Percentiles rank a stretch among this genome's conserved stretches.
Evolutionary conservation across 2,797 vertebrate species (phyloP).

Genomic region (Sphaeramia orbicularis): DNA sequence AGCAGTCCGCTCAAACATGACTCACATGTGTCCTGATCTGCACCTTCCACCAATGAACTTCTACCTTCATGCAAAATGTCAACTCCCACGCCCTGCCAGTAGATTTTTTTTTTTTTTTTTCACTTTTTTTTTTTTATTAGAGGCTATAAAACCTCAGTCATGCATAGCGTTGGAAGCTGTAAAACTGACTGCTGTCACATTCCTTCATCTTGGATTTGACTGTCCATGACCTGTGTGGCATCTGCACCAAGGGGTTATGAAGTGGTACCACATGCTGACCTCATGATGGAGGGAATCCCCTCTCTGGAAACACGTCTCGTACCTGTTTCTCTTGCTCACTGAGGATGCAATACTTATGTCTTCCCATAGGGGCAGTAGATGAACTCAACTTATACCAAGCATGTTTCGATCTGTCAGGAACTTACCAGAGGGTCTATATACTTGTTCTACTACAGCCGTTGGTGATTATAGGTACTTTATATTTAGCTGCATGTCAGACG

Average conservation of each 20-base stretch:
- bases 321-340: background rate
- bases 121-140: background rate
- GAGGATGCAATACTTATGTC: slow-evolving; percentile 19
- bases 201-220: slow-evolving; percentile 57
- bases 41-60: slow-evolving; percentile 17
- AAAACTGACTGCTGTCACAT: slow-evolving; percentile 46
- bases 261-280: slow-evolving; percentile 33
- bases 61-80: slow-evolving; percentile 17
- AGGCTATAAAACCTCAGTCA: slow-evolving; percentile 26
- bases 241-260: slow-evolving; percentile 33
- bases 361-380: slow-evolving; percentile 38
- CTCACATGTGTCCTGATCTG: slow-evolving; percentile 28
- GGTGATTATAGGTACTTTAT: slow-evolving; percentile 39
- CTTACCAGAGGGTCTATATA: slow-evolving; percentile 14
- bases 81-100: background rate
- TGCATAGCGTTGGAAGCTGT: slow-evolving; percentile 20
- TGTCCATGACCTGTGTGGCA: slow-evolving; percentile 28
- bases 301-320: slow-evolving; percentile 26
- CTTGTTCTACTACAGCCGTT: too few relatives aligned
- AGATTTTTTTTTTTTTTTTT: slow-evolving; percentile 1
- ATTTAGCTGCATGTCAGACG: slow-evolving; percentile 40
- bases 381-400: slow-evolving; percentile 6
- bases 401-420: slow-evolving; percentile 33
- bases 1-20: slow-evolving; percentile 17
- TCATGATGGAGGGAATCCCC: slow-evolving; percentile 37